Evolutionary conservation across 2,113 vertebrate genomes (phyloP), one percentile per base, ranked within the genome.

Genomic region (Antechinus flavipes): DNA sequence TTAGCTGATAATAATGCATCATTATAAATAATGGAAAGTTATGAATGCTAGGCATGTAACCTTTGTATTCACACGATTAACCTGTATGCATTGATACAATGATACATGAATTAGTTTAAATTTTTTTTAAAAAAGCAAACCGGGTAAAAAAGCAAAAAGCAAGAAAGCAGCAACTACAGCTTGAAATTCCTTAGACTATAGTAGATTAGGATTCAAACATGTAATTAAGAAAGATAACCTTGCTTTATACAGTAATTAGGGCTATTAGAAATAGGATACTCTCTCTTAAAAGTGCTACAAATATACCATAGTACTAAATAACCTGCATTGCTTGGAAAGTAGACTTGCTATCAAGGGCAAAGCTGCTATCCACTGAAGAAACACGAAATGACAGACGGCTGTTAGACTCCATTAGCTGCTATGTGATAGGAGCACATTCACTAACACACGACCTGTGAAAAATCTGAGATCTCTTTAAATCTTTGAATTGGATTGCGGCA

Each of bases 371-470:
- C 99, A 98, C 98, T 97, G 98, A 98, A 98, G 97, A 98, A 98
- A 98, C 98, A 97, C 98, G 98, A 99, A 99, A 99, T 99, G 99
- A 99, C 99, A 99, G 99, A 99, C 99, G 99, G 99, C 99, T 99
- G 99, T 99, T 99, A 99, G 99, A 99, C 99, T 99, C 99, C 99
- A 99, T 99, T 99, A 99, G 99, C 99, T 99, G 99, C 99, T 99
- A 99, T 99, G 99, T 99, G 99, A 99, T 99, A 99, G 99, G 98
- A 99, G 98, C 98, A 99, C 99, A 99, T 99, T 99, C 99, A 99
- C 99, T 98, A 99, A 99, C 99, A 99, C 98, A 99, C 99, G 99
- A 99, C 99, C 99, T 99, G 99, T 99, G 99, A 99, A 99, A 99
- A 99, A 99, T 99, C 99, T 98, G 98, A 99, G 99, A 99, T 99